Evolutionary conservation across 2,797 vertebrate species (phyloP), one percentile per base, ranked within the genome.

Genomic region (Protonibea diacanthus): DNA sequence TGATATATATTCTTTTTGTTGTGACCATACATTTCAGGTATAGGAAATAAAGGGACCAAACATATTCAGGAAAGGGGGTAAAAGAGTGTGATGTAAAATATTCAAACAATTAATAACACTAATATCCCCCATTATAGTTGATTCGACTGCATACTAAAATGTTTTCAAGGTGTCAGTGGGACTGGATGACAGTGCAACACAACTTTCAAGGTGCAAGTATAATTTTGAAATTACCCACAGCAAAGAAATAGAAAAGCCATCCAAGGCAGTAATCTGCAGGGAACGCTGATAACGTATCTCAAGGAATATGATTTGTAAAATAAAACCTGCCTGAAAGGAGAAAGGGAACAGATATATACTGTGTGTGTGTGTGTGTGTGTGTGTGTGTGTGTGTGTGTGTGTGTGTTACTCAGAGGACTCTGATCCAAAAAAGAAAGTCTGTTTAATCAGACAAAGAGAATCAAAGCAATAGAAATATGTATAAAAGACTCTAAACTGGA

Each of bases 1-100:
- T 65, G 23, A 78, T 80, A 75, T 90, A 83, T 89, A 83, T 79
- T 69, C 75, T 83, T 82, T 62, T 76, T 75, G 61, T 79, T 78
- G 48, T 67, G 56, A 42, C 23, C 60, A 49, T 57, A 69, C 29
- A 74, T 53, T 81, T 80, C 83, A 91, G 88, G 79, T 81, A 71
- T 77, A 79, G 65, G 49, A 83, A 61, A 40, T 57, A 84, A 87
- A 80, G 56, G 53, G 71, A 84, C 47, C 17, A 42, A 42, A 44
- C 55, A 45, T 65, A 44, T 84, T 68, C 67, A 44, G 44, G 55
- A 49, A 40, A 68, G 45, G 47, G 8, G 27, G 0, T 3, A 8
- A 70, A 74, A 60, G 25, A 56, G 52, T 63, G 21, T 10, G 29
- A 62, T 75, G 33, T 51, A 51, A 80, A 72, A 53, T 72, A 66